Evolutionary conservation across 2,888 invertebrate genomes (phyloP).

Genomic region (Unio pictorum): DNA sequence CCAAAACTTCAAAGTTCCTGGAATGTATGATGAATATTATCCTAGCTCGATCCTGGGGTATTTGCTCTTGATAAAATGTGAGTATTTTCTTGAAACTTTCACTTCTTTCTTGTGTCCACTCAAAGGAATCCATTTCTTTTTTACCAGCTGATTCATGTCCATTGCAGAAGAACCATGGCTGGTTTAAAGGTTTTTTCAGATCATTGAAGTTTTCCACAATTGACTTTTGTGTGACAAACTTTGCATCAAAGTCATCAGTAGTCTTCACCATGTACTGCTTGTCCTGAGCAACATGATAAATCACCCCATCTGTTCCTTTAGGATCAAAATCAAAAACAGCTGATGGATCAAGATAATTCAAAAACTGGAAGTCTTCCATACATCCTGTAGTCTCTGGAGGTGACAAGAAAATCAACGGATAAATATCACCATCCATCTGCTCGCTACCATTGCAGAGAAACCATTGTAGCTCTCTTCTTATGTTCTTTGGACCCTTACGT

Average conservation of each 20-base stretch:
- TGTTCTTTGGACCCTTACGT: not conserved
- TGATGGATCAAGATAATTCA: conserved; percentile 4
- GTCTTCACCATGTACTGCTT: conserved; percentile 2
- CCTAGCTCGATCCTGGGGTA: conserved; percentile 7
- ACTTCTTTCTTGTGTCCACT: conserved; percentile 7
- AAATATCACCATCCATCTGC: conserved; percentile 8
- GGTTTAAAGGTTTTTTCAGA: conserved; percentile 2
- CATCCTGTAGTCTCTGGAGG: not conserved
- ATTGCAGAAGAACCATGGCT: conserved; percentile 19
- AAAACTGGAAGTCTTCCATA: conserved; percentile 3
- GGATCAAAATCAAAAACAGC: conserved; percentile 13
- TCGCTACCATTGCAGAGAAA: conserved; percentile 12
- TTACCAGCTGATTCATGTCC: not conserved
- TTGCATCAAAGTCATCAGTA: conserved; percentile 9
- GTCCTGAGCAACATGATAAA: conserved; percentile 1
- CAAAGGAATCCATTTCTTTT: not conserved
- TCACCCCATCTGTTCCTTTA: not conserved
- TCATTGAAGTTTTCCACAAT: conserved; percentile 5
- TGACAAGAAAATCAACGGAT: conserved; percentile 11
- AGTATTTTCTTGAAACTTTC: conserved; percentile 9
- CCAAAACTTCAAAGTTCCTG: conserved; percentile 2
- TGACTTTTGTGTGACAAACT: conserved; percentile 2
- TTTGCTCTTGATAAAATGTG: conserved; percentile 9
- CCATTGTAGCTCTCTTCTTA: conserved; percentile 6
- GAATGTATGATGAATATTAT: conserved; percentile 5